Conservation (phyloP, 1,140 invertebrate genomes). For the Drosophila pachea region DNA sequence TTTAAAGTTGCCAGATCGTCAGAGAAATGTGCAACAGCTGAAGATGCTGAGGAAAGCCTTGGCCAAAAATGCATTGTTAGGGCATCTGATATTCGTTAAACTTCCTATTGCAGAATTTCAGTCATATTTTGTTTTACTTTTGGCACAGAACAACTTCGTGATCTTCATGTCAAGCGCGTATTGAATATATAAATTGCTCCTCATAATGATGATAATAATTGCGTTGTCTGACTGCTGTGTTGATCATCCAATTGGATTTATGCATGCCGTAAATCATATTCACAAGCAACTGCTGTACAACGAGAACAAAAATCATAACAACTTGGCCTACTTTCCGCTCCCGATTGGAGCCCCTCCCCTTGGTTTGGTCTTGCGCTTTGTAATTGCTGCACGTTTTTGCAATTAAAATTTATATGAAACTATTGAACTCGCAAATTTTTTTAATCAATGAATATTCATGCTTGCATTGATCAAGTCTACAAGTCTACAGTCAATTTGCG, state of each 20-base stretch:
- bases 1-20: neutral
- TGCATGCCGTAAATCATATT: slow-evolving; percentile 54
- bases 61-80: too few relatives aligned
- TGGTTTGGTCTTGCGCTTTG: slow-evolving; percentile 14
- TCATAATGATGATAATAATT: neutral
- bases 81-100: neutral
- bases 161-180: slow-evolving; percentile 5
- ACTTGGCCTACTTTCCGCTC: slow-evolving; percentile 61
- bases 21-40: neutral
- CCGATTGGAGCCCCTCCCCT: slow-evolving; percentile 9
- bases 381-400: slow-evolving; percentile 58
- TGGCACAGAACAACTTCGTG: slow-evolving; percentile 5
- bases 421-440: slow-evolving; percentile 66
- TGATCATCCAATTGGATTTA: slow-evolving; percentile 24
- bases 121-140: neutral
- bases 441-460: slow-evolving; percentile 61
- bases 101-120: neutral
- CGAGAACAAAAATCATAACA: slow-evolving; percentile 4
- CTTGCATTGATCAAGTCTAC: slow-evolving; percentile 41
- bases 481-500: slow-evolving; percentile 42
- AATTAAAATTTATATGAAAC: slow-evolving; percentile 75
- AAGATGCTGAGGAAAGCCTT: neutral
- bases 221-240: slow-evolving; percentile 12
- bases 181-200: slow-evolving; percentile 1
- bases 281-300: slow-evolving; percentile 36